Conservation (phyloP, 1,140 invertebrate species). For the Berghia stephanieae region DNA sequence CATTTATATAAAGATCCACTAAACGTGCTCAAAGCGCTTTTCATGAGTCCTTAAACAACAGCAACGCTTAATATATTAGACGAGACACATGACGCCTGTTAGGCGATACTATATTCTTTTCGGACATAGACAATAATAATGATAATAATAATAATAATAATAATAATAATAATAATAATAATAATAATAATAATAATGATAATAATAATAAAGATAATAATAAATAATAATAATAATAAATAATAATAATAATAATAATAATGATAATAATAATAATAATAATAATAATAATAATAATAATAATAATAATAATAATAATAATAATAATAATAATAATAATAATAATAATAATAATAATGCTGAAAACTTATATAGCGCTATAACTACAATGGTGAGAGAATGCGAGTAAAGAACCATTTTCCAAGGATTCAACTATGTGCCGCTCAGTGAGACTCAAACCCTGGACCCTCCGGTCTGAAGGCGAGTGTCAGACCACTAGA, state of each 20-base stretch:
- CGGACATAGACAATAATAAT: neutral
- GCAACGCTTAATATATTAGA: neutral
- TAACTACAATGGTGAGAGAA: no score
- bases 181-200: neutral
- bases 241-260: neutral
- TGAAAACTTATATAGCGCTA: no score
- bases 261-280: neutral
- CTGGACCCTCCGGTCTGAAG: no score
- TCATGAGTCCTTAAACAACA: neutral
- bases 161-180: neutral
- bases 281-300: neutral
- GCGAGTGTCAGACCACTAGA: no score
- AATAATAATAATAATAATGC: neutral
- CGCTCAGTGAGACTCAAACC: no score
- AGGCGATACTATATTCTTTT: neutral
- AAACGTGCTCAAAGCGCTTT: neutral
- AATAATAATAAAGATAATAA: neutral
- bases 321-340: constrained; percentile 18
- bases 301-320: constrained; percentile 13
- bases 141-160: neutral
- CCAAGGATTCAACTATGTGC: no score
- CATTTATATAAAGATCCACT: neutral
- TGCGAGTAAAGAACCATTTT: no score
- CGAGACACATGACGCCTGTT: neutral
- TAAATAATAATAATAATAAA: neutral